phyloP scores from a whole-genome alignment of 2,797 vertebrate genomes.

The Arvicola amphibius region DNA sequence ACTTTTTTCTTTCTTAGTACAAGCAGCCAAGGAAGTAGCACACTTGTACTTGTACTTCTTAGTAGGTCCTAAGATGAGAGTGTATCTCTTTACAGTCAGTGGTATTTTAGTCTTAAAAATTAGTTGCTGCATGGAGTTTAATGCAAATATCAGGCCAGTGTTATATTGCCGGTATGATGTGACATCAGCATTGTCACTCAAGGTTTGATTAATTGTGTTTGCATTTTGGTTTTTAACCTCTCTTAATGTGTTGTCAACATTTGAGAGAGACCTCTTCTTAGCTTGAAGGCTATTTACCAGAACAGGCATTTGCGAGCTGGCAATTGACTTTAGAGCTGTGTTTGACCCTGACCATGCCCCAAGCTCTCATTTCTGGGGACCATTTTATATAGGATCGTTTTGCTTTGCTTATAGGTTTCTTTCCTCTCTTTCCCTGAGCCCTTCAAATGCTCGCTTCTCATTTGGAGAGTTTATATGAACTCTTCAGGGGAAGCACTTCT shows the following conservation, averaged over 20 bases:
- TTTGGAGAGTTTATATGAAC: constrained; percentile 5
- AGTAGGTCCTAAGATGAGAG: neutral
- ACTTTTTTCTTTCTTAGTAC: constrained; percentile 24
- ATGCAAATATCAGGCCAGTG: neutral
- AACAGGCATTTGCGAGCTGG: neutral
- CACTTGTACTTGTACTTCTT: neutral
- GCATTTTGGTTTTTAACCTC: neutral
- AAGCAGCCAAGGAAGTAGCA: too few species aligned
- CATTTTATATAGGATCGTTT: constrained; percentile 9
- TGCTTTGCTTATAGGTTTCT: neutral
- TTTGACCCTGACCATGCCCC: neutral
- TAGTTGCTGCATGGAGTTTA: constrained; percentile 7
- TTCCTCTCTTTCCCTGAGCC: neutral
- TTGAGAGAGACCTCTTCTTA: constrained; percentile 16
- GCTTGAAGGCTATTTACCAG: neutral
- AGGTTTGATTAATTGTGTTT: neutral
- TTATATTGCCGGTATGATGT: neutral
- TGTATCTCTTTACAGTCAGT: neutral
- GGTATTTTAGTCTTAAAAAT: constrained; percentile 7
- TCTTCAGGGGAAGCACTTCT: neutral
- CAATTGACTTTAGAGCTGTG: neutral
- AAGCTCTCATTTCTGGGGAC: neutral
- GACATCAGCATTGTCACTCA: neutral
- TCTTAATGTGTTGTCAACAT: neutral
- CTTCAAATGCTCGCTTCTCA: neutral